A percentile compares a stretch with the other conserved stretches of the same genome.
phyloP scores from a whole-genome alignment of 2,113 vertebrate genomes.

The Marcusenius ussheri region DNA sequence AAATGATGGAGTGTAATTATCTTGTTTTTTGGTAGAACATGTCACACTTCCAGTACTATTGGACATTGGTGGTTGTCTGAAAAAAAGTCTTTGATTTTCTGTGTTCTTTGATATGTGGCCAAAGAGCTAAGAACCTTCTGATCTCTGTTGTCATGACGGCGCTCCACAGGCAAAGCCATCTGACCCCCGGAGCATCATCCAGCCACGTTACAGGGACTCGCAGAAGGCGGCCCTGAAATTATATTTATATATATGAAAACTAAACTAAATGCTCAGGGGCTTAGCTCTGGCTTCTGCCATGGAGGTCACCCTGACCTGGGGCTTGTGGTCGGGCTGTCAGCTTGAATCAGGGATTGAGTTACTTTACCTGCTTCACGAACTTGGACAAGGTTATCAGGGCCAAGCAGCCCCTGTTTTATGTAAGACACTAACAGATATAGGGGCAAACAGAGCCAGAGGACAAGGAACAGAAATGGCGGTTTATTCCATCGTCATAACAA shows the following conservation, averaged over 20 bases:
- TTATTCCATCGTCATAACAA: not conserved
- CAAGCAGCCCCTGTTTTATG: not conserved
- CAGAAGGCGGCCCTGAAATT: not conserved
- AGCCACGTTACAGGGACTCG: not conserved
- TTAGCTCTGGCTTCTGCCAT: not conserved
- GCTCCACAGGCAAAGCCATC: not conserved
- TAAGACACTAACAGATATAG: not conserved
- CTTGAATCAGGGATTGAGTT: not conserved
- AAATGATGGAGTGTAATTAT: not conserved
- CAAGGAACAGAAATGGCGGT: not conserved
- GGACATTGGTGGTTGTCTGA: not conserved
- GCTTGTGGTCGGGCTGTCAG: not conserved
- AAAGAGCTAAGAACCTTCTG: not conserved
- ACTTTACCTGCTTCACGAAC: not conserved
- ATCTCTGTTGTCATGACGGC: not conserved
- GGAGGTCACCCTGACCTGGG: not conserved
- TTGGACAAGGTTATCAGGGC: not conserved
- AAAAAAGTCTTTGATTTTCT: not conserved
- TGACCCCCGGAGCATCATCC: not conserved
- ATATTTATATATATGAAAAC: not conserved
- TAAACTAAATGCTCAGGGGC: not conserved
- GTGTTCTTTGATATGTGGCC: not conserved
- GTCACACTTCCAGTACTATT: not conserved
- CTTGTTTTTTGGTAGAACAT: not conserved
- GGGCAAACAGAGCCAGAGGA: not conserved